These are phyloP conservation scores for Malurus melanocephalus DNA, from an alignment of 2,113 vertebrate genomes.

Conservation along the genomic window DNA sequence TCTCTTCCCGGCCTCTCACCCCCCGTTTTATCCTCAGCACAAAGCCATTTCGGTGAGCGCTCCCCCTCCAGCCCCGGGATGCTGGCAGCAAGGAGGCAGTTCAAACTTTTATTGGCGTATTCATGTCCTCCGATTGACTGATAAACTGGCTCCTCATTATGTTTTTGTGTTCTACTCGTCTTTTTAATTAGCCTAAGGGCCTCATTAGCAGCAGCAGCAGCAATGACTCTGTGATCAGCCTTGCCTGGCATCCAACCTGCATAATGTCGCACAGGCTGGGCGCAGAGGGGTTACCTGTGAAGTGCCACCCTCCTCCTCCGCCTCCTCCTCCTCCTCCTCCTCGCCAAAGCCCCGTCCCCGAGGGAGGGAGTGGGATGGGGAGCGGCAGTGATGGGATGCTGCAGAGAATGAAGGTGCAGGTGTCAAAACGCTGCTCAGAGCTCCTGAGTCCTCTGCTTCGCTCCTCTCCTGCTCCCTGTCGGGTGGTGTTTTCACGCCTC, in stretches of 20 bases:
- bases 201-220: conserved; percentile 62
- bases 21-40: fast-evolving
- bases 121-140: conserved; percentile 58
- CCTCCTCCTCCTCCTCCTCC: background rate
- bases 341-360: background rate
- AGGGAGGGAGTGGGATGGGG: background rate
- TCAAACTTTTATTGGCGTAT: conserved; percentile 48
- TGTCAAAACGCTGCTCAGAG: background rate
- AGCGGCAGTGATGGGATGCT: background rate
- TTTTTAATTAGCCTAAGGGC: conserved; percentile 71
- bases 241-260: conserved; percentile 50
- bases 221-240: conserved; percentile 59
- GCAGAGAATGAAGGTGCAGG: background rate
- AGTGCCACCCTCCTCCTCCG: background rate
- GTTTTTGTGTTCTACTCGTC: conserved; percentile 60
- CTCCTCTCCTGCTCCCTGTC: fast-evolving
- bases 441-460: background rate
- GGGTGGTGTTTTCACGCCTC: fast-evolving
- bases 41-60: background rate
- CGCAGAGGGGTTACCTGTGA: background rate
- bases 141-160: conserved; percentile 64
- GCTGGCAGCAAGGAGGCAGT: background rate
- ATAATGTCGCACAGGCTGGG: background rate
- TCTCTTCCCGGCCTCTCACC: background rate
- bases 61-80: background rate